Percentiles rank a stretch among this genome's conserved stretches.
These are phyloP conservation scores for Dolichopus griseipennis DNA, from an alignment of 2,888 invertebrate species.

Conservation along the genomic window DNA sequence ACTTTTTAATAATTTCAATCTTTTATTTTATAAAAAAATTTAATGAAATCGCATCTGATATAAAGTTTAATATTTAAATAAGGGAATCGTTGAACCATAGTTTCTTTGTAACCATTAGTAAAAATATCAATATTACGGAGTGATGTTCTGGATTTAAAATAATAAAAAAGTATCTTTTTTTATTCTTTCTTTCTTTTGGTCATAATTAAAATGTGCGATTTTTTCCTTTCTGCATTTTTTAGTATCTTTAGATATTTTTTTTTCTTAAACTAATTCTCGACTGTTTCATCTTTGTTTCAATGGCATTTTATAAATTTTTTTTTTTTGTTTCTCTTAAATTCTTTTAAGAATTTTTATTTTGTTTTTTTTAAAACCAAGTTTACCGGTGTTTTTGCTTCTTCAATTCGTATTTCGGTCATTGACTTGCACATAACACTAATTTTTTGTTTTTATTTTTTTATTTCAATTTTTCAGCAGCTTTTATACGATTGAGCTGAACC, in stretches of 20 bases:
- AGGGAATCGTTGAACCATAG: no score
- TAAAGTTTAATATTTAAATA: no score
- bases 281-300: no score
- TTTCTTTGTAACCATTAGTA: no score
- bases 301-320: no score
- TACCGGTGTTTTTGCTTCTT: slow-evolving; percentile 16
- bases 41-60: no score
- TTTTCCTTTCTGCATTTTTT: slow-evolving; percentile 14
- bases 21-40: no score
- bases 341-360: slow-evolving; percentile 1
- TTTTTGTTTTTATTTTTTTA: neutral
- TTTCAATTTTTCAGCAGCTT: neutral
- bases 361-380: slow-evolving; percentile 15
- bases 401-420: slow-evolving; percentile 8
- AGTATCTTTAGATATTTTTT: no score
- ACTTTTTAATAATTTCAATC: no score
- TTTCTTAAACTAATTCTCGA: no score
- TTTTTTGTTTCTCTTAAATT: slow-evolving; percentile 6
- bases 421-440: neutral
- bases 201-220: slow-evolving; percentile 26
- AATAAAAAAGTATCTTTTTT: neutral
- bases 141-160: no score
- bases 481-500: neutral
- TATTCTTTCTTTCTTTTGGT: slow-evolving; percentile 20
- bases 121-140: no score